These are phyloP conservation scores for Eupithecia vulgata DNA, from an alignment of 2,888 invertebrate species.

Conservation along the genomic window DNA sequence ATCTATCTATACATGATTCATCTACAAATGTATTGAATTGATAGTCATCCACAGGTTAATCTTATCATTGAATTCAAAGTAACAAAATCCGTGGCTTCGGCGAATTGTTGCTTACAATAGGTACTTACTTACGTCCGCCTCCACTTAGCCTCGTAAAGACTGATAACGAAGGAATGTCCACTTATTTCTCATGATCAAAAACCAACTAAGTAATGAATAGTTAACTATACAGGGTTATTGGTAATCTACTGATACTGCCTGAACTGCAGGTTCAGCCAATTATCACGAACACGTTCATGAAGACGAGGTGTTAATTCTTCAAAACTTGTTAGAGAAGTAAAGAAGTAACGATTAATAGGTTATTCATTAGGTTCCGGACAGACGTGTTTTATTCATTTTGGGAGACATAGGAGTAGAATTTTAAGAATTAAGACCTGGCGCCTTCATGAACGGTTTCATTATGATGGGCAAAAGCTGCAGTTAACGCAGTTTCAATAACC, in stretches of 20 bases:
- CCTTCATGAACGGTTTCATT: no score
- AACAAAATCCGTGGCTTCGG: neutral
- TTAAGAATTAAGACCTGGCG: no score
- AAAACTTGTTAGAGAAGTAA: neutral
- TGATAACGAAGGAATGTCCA: neutral
- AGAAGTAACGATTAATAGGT: neutral
- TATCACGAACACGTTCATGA: neutral
- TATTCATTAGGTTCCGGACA: no score
- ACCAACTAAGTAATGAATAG: neutral
- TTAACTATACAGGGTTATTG: neutral
- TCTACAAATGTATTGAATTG: neutral
- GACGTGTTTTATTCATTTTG: no score
- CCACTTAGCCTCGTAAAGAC: neutral
- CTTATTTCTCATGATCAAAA: conserved; percentile 2
- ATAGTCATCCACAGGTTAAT: conserved; percentile 4
- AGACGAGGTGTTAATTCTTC: neutral
- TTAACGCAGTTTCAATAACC: no score
- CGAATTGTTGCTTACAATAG: neutral
- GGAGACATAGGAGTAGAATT: no score
- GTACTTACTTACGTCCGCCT: neutral
- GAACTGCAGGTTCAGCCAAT: neutral
- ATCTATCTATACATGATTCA: neutral
- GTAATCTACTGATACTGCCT: no score
- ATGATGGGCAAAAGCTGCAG: neutral
- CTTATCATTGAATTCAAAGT: conserved; percentile 1